Evolutionary conservation across 1,140 invertebrate genomes (phyloP).

Genomic region (Maniola jurtina): DNA sequence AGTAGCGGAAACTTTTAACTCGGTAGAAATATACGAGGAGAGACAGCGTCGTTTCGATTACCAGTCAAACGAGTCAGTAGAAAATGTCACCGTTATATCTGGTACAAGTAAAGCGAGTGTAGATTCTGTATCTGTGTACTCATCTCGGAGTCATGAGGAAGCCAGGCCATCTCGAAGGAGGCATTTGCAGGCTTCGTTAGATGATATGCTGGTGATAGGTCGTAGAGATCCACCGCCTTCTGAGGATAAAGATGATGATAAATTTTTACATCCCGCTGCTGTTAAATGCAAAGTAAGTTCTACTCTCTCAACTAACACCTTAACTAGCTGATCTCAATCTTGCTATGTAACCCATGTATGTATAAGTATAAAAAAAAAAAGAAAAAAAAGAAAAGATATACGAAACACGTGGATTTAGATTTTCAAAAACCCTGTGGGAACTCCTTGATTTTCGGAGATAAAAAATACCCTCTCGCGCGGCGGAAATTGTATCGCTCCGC

Average conservation of each 20-base stretch:
- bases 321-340: too few species aligned
- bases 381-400: too few species aligned
- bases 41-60: constrained; percentile 45
- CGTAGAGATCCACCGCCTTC: constrained; percentile 46
- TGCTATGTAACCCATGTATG: too few species aligned
- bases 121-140: constrained; percentile 78
- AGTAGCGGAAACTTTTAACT: constrained; percentile 60
- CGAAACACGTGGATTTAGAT: too few species aligned
- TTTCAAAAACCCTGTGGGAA: too few species aligned
- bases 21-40: constrained; percentile 68
- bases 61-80: constrained; percentile 63
- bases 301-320: constrained; percentile 9
- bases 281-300: constrained; percentile 64
- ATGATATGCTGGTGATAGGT: constrained; percentile 73
- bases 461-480: too few species aligned
- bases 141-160: constrained; percentile 77
- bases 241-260: constrained; percentile 57
- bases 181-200: constrained; percentile 68
- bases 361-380: too few species aligned
- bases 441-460: too few species aligned
- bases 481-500: too few species aligned
- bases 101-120: constrained; percentile 67
- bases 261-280: constrained; percentile 69
- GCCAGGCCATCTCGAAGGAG: constrained; percentile 50
- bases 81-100: constrained; percentile 69